Conservation (phyloP, 2,113 vertebrate genomes). For the Microcebus tavaratra region DNA sequence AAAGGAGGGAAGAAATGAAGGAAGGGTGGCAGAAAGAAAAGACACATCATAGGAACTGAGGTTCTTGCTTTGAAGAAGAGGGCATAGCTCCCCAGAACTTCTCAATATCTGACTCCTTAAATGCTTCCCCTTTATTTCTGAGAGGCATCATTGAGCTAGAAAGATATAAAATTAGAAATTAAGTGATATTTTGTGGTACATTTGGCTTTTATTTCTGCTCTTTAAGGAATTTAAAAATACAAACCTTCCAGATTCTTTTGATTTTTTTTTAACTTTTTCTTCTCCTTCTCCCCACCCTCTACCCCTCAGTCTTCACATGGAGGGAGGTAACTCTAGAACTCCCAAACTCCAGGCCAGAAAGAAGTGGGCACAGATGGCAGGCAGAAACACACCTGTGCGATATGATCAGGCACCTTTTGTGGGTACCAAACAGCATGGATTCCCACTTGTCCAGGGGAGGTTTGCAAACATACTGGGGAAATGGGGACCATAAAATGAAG, state of each 20-base stretch:
- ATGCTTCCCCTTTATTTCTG: not conserved
- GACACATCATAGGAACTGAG: not conserved
- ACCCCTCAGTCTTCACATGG: not conserved
- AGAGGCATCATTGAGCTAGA: not conserved
- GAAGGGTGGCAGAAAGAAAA: not conserved
- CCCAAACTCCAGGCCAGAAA: not conserved
- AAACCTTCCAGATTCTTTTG: not conserved
- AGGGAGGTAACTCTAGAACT: not conserved
- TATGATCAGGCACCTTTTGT: not conserved
- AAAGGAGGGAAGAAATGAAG: not conserved
- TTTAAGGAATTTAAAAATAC: not conserved
- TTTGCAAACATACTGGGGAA: not conserved
- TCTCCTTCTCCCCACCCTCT: too few relatives aligned
- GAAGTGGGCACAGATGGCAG: not conserved
- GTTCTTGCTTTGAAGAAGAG: not conserved
- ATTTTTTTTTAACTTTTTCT: not conserved
- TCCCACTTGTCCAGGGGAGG: not conserved
- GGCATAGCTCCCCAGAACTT: not conserved
- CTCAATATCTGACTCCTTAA: not conserved
- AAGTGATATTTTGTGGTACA: not conserved
- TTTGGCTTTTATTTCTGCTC: not conserved
- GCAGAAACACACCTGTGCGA: accelerated
- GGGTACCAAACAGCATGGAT: not conserved
- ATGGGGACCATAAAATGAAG: not conserved
- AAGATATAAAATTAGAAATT: not conserved